These are phyloP conservation scores for Tachypleus tridentatus DNA, from an alignment of 1,140 invertebrate genomes.

Conservation along the genomic window DNA sequence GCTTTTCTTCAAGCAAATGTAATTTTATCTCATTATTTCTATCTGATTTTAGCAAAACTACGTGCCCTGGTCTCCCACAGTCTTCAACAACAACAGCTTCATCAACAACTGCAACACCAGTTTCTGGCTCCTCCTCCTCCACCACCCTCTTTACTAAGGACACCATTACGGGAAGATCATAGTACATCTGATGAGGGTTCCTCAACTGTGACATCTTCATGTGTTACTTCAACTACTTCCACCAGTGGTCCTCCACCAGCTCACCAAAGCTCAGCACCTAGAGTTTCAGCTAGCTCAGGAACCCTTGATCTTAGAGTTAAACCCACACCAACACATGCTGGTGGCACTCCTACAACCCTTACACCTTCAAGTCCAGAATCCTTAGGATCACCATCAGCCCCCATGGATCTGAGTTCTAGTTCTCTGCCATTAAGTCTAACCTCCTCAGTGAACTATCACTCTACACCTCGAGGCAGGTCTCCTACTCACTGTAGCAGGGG, in stretches of 20 bases:
- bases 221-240: constrained; percentile 4
- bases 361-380: constrained; percentile 2
- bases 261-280: constrained; percentile 23
- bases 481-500: not conserved
- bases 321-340: constrained; percentile 10
- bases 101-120: not conserved
- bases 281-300: constrained; percentile 13
- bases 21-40: not conserved
- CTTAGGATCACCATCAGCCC: constrained; percentile 15
- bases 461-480: not conserved
- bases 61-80: constrained; percentile 19
- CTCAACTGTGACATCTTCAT: constrained; percentile 6
- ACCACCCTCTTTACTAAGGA: constrained; percentile 4
- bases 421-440: not conserved
- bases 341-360: constrained; percentile 14
- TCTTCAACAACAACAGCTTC: constrained; percentile 19
- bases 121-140: not conserved
- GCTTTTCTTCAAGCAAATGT: too few relatives aligned
- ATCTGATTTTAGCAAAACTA: constrained; percentile 16
- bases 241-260: constrained; percentile 22
- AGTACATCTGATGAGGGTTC: constrained; percentile 6
- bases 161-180: not conserved
- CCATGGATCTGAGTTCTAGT: constrained; percentile 21
- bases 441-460: not conserved
- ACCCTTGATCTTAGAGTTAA: constrained; percentile 24